Evolutionary conservation across 2,888 invertebrate species (phyloP).

Genomic region (Cephus pygmeus): DNA sequence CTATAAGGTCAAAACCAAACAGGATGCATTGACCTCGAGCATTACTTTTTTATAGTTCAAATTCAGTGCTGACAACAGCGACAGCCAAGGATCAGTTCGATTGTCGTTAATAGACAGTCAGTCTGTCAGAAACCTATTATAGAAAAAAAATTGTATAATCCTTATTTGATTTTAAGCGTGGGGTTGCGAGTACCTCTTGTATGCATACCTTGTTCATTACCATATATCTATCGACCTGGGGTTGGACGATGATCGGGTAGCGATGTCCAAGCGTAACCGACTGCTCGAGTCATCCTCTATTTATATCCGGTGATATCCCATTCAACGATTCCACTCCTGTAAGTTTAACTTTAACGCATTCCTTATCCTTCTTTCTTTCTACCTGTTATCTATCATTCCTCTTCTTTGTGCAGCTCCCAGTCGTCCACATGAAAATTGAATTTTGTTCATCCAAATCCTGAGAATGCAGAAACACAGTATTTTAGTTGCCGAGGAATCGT

Average conservation of each 20-base stretch:
- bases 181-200: not conserved
- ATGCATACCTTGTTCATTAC: not conserved
- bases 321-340: constrained; percentile 38
- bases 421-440: not conserved
- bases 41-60: too few species aligned
- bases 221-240: not conserved
- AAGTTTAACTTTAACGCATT: not conserved
- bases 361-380: not conserved
- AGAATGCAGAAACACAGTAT: not conserved
- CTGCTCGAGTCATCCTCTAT: constrained; percentile 54
- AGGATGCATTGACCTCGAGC: too few species aligned
- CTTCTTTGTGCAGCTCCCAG: not conserved
- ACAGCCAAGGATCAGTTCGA: too few species aligned
- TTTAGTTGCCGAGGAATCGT: not conserved
- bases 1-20: too few species aligned
- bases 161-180: not conserved
- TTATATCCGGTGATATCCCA: constrained; percentile 55
- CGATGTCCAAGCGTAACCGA: not conserved
- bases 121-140: not conserved
- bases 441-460: not conserved
- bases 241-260: not conserved
- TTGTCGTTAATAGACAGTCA: too few species aligned
- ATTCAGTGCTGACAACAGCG: too few species aligned
- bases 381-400: not conserved
- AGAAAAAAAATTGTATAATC: not conserved